Percentiles rank a stretch among this genome's conserved stretches.
Evolutionary conservation across 2,797 vertebrate species (phyloP).

Genomic region (Falco naumanni): DNA sequence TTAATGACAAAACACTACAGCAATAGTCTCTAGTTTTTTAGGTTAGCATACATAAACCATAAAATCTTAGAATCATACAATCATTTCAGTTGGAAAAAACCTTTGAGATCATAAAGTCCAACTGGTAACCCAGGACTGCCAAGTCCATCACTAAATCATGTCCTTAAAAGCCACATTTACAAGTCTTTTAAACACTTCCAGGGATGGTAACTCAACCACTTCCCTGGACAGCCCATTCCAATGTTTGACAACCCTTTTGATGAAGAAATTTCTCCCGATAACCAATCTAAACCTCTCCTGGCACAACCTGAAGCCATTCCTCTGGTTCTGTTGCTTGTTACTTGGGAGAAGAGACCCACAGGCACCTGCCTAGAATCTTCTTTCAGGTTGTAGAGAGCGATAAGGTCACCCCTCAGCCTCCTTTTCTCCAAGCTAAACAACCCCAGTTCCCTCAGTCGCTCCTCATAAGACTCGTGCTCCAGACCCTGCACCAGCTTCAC

Average conservation of each 20-base stretch:
- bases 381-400: too few relatives aligned
- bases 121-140: neutral
- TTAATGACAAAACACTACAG: neutral
- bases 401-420: too few relatives aligned
- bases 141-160: neutral
- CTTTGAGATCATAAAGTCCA: neutral
- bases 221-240: neutral
- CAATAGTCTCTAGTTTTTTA: neutral
- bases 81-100: neutral
- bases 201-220: neutral
- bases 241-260: neutral
- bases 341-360: too few relatives aligned
- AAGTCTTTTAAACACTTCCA: neutral
- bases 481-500: neutral
- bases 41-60: neutral
- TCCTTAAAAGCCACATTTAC: neutral
- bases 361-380: too few relatives aligned
- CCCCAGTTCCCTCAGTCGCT: neutral
- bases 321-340: too few relatives aligned
- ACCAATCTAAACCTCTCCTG: neutral
- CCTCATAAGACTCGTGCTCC: neutral
- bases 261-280: neutral
- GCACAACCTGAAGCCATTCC: neutral
- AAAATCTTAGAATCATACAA: neutral
- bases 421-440: neutral